Percentiles rank a stretch among this genome's conserved stretches.
Conservation (phyloP, 2,888 invertebrate species). For the Cistogaster globosa region DNA sequence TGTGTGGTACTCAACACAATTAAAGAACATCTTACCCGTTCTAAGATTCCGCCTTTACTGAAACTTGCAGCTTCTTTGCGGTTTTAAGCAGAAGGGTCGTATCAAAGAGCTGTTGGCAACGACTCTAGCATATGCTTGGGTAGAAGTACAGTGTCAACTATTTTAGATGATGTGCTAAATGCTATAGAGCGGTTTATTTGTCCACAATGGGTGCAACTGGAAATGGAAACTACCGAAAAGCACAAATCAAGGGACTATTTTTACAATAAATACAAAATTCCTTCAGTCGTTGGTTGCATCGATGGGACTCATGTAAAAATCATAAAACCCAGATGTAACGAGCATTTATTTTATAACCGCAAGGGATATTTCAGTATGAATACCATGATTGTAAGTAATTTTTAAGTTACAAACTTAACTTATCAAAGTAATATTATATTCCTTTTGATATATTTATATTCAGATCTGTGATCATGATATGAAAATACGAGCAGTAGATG, state of each 20-base stretch:
- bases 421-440: too few relatives aligned
- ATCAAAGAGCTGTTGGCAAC: constrained; percentile 14
- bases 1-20: too few relatives aligned
- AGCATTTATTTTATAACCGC: neutral
- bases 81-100: constrained; percentile 12
- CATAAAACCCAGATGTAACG: neutral
- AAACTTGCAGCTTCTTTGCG: too few relatives aligned
- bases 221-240: neutral
- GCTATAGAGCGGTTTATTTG: neutral
- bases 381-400: too few relatives aligned
- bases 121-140: constrained; percentile 12
- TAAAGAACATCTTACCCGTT: too few relatives aligned
- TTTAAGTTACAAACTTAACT: too few relatives aligned
- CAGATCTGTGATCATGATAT: neutral
- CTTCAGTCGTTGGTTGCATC: neutral
- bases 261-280: neutral
- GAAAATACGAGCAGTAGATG: constrained; percentile 17
- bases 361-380: neutral
- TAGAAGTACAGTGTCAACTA: constrained; percentile 27
- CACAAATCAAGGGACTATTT: neutral
- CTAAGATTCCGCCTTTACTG: too few relatives aligned
- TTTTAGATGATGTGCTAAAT: constrained; percentile 17
- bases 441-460: too few relatives aligned
- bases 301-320: neutral
- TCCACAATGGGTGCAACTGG: neutral